Conservation (phyloP, 2,113 vertebrate genomes). For the Zingel zingel region DNA sequence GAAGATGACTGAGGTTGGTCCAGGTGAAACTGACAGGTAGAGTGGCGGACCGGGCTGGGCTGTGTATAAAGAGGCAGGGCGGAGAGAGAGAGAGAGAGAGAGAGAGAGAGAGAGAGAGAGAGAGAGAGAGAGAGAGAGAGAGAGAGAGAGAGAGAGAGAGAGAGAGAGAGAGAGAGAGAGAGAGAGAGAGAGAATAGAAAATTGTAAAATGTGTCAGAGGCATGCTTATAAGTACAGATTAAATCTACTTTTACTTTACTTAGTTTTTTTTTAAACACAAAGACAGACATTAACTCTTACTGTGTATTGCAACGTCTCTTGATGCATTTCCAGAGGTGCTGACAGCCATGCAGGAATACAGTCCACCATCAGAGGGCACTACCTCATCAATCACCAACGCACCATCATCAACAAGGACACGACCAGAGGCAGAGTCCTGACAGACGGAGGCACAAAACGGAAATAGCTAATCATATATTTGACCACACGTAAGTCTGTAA, state of each 20-base stretch:
- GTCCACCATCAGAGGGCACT: constrained; percentile 82
- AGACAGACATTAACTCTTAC: constrained; percentile 66
- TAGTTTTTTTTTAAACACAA: not conserved
- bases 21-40: constrained; percentile 55
- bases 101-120: not conserved
- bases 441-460: not conserved
- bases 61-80: constrained; percentile 29
- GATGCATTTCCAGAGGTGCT: constrained; percentile 70
- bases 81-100: not conserved
- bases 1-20: constrained; percentile 66
- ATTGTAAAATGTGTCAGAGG: not conserved
- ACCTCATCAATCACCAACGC: constrained; percentile 72
- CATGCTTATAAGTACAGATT: not conserved
- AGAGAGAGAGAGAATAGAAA: not conserved
- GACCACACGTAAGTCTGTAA: not conserved
- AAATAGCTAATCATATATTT: not conserved
- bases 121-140: not conserved
- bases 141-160: not conserved
- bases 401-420: constrained; percentile 41
- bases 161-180: not conserved
- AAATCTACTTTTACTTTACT: not conserved
- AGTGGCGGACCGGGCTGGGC: constrained; percentile 68
- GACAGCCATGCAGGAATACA: constrained; percentile 83
- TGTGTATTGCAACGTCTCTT: constrained; percentile 75
- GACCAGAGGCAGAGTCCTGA: constrained; percentile 60